phyloP scores from a whole-genome alignment of 2,797 vertebrate species.

The Gephyroberyx darwinii region DNA sequence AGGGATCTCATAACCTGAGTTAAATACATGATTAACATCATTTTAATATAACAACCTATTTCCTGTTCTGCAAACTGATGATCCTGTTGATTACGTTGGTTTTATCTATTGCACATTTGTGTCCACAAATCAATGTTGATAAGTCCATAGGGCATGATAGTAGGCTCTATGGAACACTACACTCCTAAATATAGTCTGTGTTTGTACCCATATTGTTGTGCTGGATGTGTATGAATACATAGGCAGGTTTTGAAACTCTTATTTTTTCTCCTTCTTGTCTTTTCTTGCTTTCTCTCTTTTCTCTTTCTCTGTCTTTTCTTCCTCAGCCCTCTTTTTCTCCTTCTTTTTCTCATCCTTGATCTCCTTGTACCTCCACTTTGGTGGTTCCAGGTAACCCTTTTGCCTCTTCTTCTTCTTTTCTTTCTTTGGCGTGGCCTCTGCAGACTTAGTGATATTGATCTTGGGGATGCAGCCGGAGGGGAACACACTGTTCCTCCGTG shows the following conservation, averaged over 20 bases:
- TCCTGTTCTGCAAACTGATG: background rate
- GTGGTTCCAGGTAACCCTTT: slow-evolving; percentile 78
- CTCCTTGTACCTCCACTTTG: slow-evolving; percentile 87
- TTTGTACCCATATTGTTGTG: background rate
- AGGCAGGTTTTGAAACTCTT: slow-evolving; percentile 16
- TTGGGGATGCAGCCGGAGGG: slow-evolving; percentile 80
- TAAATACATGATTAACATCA: no score
- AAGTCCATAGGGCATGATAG: background rate
- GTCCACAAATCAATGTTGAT: no score
- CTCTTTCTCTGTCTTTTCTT: slow-evolving; percentile 51
- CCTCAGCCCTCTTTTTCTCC: slow-evolving; percentile 70
- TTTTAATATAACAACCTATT: no score
- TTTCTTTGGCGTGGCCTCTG: slow-evolving; percentile 43
- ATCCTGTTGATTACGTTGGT: background rate
- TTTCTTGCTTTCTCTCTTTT: slow-evolving; percentile 44
- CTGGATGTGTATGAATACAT: background rate
- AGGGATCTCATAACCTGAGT: slow-evolving; percentile 2
- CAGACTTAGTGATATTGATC: slow-evolving; percentile 80
- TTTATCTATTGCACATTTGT: background rate
- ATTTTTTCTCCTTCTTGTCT: slow-evolving; percentile 38
- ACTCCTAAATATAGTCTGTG: background rate
- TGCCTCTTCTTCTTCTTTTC: slow-evolving; percentile 57
- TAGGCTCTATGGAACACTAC: background rate
- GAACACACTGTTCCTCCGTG: slow-evolving; percentile 75
- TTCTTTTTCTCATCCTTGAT: slow-evolving; percentile 76